Base-by-base conservation (phyloP, 1,140 invertebrate species). In the Heliconius melpomene region DNA sequence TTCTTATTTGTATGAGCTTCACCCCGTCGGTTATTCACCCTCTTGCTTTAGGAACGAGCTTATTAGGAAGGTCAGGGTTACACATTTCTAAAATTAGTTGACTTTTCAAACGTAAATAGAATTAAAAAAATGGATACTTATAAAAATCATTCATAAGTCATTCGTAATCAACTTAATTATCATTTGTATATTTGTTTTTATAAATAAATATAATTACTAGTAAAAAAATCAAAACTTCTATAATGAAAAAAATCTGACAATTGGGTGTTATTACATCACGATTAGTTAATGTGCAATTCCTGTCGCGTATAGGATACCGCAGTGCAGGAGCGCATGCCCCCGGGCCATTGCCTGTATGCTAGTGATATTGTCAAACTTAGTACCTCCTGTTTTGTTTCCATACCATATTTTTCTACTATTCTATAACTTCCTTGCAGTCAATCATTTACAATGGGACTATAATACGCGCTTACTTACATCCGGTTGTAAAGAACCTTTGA, bases 11-110 rank as follows among this genome's bases (percentile, higher is more conserved):
- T 88, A 91, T 84, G 87, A 88, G 84, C 82, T 87, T 80, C 87
- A 90, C 92, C 91, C 91, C 84, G 85, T 84, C 87, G 92, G 90
- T 93, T 89, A 86, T 93, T 92, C 85, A 94, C 89, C 91, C 88
- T 78, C 85, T 85, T 75, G 77, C 80, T 83, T 85, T 82, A 84
- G 74, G 76, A 84, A 87, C 86, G 88, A 85, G 82, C 85, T 85
- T 84, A 82, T 80, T 80, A 81, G 86, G 82, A 92, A 92, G 92
- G 91, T 94, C 92, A 93, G 89, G 91, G 91, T 91, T 92, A 92
- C 75, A 66, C 60, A 29, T 29, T 66, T 66, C 60, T 66, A 66
- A 66, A 29, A 66, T 29, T 66, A 66, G 60, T 29, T 66, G 8
- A 11, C 60, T 66, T 66, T 26, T 66, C n/a, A 66, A 66, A 66